Evolutionary conservation across 2,888 invertebrate genomes (phyloP).

Genomic region (Formica aserva): DNA sequence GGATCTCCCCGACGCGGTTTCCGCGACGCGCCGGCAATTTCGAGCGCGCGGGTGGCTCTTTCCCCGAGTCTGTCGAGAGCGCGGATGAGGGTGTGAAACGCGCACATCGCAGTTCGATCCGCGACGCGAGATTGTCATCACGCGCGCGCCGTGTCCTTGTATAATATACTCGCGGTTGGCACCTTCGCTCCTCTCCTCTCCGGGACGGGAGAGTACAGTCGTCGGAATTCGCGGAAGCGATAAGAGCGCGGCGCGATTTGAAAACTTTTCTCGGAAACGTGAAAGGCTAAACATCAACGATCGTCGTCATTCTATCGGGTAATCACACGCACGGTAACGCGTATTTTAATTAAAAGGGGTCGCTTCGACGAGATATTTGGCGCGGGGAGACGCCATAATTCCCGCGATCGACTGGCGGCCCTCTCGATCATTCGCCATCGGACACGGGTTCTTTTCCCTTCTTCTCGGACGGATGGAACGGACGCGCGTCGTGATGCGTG

Average conservation of each 20-base stretch:
- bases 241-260: constrained; percentile 55
- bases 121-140: constrained; percentile 43
- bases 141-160: constrained; percentile 47
- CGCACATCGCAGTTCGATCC: constrained; percentile 72
- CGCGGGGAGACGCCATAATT: constrained; percentile 67
- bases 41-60: background rate
- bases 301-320: background rate
- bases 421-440: constrained; percentile 32
- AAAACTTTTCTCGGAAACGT: constrained; percentile 65
- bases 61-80: background rate
- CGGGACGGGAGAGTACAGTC: no score
- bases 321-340: background rate
- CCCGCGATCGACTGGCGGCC: constrained; percentile 23
- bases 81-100: constrained; percentile 69
- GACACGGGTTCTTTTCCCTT: background rate
- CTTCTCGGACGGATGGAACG: no score
- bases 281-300: background rate
- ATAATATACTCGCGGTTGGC: background rate
- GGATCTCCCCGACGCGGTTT: background rate
- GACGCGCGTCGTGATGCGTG: constrained; percentile 1
- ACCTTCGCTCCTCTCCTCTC: background rate
- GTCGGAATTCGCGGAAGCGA: background rate
- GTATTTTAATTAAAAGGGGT: constrained; percentile 53
- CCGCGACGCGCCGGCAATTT: no score
- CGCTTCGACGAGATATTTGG: constrained; percentile 65